Percentiles rank a stretch among this genome's conserved stretches.
phyloP scores from a whole-genome alignment of 2,113 vertebrate genomes.

The Willisornis vidua region DNA sequence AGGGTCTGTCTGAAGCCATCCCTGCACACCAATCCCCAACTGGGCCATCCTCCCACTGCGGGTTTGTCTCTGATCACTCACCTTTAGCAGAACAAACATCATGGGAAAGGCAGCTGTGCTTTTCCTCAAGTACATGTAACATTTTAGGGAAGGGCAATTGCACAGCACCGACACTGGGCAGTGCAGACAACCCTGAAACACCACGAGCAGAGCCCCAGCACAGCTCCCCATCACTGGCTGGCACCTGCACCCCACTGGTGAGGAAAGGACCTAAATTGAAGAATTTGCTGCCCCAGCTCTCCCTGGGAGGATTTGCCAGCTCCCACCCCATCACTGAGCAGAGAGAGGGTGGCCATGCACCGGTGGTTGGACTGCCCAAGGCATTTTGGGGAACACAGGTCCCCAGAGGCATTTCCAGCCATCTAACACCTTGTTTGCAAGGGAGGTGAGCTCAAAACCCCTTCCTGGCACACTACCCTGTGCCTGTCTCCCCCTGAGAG shows the following conservation, averaged over 20 bases:
- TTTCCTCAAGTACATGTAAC: not conserved
- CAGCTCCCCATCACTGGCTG: not conserved
- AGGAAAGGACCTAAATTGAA: not conserved
- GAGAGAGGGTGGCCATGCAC: rapidly evolving
- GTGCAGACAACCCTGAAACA: not conserved
- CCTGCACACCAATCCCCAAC: not conserved
- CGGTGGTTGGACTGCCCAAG: rapidly evolving
- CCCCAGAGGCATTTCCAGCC: not conserved
- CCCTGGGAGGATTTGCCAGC: rapidly evolving
- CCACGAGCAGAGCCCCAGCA: not conserved
- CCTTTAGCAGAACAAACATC: not conserved
- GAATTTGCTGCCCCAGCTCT: not conserved
- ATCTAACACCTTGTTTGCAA: not conserved
- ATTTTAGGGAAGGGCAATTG: rapidly evolving
- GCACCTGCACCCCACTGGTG: not conserved
- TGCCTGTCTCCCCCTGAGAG: not conserved
- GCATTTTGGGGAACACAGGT: not conserved
- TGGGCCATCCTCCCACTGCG: not conserved
- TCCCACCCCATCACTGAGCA: not conserved
- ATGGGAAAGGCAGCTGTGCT: rapidly evolving
- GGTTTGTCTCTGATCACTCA: not conserved
- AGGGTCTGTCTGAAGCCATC: rapidly evolving
- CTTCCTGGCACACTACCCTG: not conserved
- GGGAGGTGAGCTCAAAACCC: not conserved
- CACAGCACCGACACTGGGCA: not conserved